Percentiles rank a stretch among this genome's conserved stretches.
Evolutionary conservation across 2,888 invertebrate genomes (phyloP).

Genomic region (Alloscopus bannaensis): DNA sequence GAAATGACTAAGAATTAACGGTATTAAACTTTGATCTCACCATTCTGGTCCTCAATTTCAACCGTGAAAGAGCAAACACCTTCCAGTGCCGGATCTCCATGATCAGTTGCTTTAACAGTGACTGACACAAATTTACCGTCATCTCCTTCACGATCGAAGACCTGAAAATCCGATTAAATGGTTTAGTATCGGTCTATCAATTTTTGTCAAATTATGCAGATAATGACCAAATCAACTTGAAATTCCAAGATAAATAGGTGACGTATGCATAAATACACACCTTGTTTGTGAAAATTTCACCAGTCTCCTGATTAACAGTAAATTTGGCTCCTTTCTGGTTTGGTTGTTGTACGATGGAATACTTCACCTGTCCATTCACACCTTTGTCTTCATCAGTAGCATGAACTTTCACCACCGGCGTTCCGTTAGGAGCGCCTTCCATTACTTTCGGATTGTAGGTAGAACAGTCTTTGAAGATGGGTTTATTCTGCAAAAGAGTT

Average conservation of each 20-base stretch:
- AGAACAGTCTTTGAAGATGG: conserved; percentile 94
- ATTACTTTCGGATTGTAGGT: conserved; percentile 95
- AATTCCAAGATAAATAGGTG: too few relatives aligned
- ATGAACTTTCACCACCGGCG: conserved; percentile 91
- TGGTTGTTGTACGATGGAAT: conserved; percentile 97
- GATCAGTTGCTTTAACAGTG: conserved; percentile 98
- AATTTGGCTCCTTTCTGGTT: conserved; percentile 97
- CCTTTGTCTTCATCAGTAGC: conserved; percentile 98
- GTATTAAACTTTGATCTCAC: conserved; percentile 79
- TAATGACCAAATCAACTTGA: not conserved
- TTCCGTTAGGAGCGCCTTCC: conserved; percentile 95
- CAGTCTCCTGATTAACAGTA: conserved; percentile 95
- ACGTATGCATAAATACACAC: conserved; percentile 75
- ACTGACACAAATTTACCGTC: conserved; percentile 97
- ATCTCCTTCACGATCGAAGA: conserved; percentile 97
- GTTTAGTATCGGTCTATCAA: too few relatives aligned
- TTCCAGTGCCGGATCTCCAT: conserved; percentile 97
- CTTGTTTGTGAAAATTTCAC: conserved; percentile 95
- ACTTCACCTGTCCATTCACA: conserved; percentile 95
- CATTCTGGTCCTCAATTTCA: conserved; percentile 98
- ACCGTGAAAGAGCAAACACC: conserved; percentile 99
- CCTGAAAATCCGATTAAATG: conserved; percentile 76
- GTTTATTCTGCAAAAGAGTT: conserved; percentile 90
- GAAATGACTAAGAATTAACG: not conserved
- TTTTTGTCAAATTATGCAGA: conserved; percentile 10